Conservation (phyloP, 2,888 invertebrate species). For the Deroplatys truncata region DNA sequence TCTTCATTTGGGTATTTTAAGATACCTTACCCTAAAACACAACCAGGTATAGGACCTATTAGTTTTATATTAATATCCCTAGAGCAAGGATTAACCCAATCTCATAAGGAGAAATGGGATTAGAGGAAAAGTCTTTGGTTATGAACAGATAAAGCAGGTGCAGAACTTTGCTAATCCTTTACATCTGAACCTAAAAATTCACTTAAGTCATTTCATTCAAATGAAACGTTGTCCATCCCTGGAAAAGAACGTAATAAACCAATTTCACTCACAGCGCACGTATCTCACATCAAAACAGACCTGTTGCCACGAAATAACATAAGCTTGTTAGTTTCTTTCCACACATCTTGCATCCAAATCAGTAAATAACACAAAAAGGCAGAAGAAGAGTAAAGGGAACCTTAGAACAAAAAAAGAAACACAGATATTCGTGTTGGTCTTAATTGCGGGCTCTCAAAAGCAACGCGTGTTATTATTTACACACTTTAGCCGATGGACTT, state of each 20-base stretch:
- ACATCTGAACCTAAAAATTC: neutral
- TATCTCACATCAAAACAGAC: slow-evolving; percentile 23
- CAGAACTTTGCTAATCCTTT: neutral
- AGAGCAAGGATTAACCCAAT: too few species aligned
- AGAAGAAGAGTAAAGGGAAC: neutral
- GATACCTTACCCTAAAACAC: too few species aligned
- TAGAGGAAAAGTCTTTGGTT: too few species aligned
- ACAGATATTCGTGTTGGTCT: neutral
- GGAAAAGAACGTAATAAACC: slow-evolving; percentile 17
- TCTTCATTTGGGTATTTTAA: too few species aligned
- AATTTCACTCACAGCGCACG: slow-evolving; percentile 25
- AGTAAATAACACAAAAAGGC: slow-evolving; percentile 12
- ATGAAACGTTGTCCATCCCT: slow-evolving; percentile 3
- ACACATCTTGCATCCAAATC: slow-evolving; percentile 26
- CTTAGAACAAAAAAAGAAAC: neutral
- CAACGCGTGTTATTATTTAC: slow-evolving; percentile 7
- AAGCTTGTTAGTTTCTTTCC: slow-evolving; percentile 25
- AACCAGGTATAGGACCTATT: too few species aligned
- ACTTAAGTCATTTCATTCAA: neutral
- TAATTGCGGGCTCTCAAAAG: slow-evolving; percentile 14
- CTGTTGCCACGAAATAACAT: slow-evolving; percentile 25
- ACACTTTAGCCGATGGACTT: neutral
- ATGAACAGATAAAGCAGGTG: too few species aligned
- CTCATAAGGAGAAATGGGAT: too few species aligned
- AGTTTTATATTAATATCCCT: too few species aligned